Percentiles rank a stretch among this genome's conserved stretches.
phyloP scores from a whole-genome alignment of 2,888 invertebrate species.

The Acrocyrtus sp. region DNA sequence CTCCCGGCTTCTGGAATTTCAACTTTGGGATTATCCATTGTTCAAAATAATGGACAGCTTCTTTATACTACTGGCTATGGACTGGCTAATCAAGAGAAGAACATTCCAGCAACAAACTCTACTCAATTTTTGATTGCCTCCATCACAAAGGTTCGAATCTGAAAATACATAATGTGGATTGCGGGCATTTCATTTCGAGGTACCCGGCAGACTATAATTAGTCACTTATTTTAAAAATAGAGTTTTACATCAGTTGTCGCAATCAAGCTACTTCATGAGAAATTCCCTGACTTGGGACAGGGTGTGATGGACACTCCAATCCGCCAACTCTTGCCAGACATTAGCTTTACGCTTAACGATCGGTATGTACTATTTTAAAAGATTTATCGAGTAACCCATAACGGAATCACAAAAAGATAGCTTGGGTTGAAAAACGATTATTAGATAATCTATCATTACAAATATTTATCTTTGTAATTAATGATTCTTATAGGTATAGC shows the following conservation, averaged over 20 bases:
- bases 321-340: no score
- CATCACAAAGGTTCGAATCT: neutral
- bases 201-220: no score
- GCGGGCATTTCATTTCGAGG: no score
- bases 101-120: neutral
- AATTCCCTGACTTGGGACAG: slow-evolving; percentile 40
- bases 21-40: neutral
- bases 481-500: no score
- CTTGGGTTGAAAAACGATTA: no score
- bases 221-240: neutral
- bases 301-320: slow-evolving; percentile 43
- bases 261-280: slow-evolving; percentile 29
- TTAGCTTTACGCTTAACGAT: slow-evolving; percentile 39
- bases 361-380: no score
- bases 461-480: no score
- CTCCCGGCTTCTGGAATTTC: slow-evolving; percentile 23
- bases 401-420: no score
- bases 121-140: neutral
- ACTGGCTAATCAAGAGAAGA: neutral
- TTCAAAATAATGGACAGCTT: neutral
- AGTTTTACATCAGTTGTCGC: slow-evolving; percentile 40
- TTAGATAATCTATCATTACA: no score
- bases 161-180: no score
- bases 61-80: neutral
- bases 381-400: no score